phyloP scores from a whole-genome alignment of 2,113 vertebrate genomes.

The Dinomys branickii region DNA sequence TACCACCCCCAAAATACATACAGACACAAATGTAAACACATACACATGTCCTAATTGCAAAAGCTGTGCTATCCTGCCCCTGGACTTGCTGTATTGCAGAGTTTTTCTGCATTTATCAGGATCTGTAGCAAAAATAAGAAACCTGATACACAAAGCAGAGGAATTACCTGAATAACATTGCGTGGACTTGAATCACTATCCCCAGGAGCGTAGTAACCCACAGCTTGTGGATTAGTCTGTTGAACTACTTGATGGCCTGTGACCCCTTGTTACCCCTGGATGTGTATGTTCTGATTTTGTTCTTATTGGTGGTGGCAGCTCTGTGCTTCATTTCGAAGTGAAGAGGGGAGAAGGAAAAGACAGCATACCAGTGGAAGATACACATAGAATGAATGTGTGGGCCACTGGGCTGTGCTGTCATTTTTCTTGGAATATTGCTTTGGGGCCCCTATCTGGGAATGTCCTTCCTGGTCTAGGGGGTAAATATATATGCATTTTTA shows the following conservation, averaged over 20 bases:
- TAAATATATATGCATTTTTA: neutral
- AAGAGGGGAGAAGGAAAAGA: neutral
- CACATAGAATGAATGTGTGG: neutral
- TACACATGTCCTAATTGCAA: neutral
- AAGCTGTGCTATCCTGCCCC: neutral
- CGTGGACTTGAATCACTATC: slow-evolving; percentile 60
- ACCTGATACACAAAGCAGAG: slow-evolving; percentile 4
- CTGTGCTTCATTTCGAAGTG: slow-evolving; percentile 56
- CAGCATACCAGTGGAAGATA: neutral
- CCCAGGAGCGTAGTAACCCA: slow-evolving; percentile 68
- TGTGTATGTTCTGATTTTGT: slow-evolving; percentile 73
- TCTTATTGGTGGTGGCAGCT: slow-evolving; percentile 65
- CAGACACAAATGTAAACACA: neutral
- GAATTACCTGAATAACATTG: slow-evolving; percentile 19
- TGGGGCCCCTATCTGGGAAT: slow-evolving; percentile 45
- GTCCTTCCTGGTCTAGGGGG: neutral
- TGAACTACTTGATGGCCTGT: slow-evolving; percentile 73
- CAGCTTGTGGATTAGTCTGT: slow-evolving; percentile 62
- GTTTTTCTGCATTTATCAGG: neutral
- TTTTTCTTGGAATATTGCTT: neutral
- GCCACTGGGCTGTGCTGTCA: neutral
- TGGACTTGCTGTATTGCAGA: neutral
- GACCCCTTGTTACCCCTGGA: slow-evolving; percentile 46
- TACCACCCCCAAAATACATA: too few relatives aligned
- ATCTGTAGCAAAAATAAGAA: slow-evolving; percentile 56